Evolutionary conservation across 2,888 invertebrate species (phyloP), one percentile per base, ranked within the genome.

Genomic region (Crossocerus cetratus): DNA sequence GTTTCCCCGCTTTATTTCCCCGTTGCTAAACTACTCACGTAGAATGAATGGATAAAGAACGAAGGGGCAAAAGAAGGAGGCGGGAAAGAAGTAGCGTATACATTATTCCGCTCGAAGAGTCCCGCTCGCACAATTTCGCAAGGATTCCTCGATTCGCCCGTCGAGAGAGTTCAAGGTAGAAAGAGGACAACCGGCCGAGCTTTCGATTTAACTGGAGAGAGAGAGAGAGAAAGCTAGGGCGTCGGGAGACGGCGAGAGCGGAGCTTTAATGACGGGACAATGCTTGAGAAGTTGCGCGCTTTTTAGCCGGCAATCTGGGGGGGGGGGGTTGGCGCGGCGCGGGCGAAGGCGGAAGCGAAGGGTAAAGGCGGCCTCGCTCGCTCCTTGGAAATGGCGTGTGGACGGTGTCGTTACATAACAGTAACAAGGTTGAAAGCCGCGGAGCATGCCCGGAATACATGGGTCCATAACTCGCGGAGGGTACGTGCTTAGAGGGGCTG

Each of bases 41-140:
- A 77, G 72, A 76, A 80, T 78, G 76, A 81, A 80, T 80, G 80
- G 78, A 74, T 78, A 76, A 80, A 67, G 80, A 65, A 74, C 65
- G 56, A 44, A 43, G 45, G 20, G 57, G 57, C 32, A 49, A 49
- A 16, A 44, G 23, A 32, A 18, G 57, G 44, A 18, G 53, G 45
- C 13, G 53, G 60, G 20, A 20, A 21, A 53, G 45, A 65, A 55
- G 58, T 56, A 44, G 14, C 16, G 16, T 73, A 73, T 69, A 67
- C 68, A 65, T 73, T 76, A 77, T 73, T 72, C 67, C 55, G 70
- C 65, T 62, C 67, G 65, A 67, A 65, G 67, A 72, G 65, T 55
- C 61, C 65, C 72, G 32, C 32, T 32, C 32, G 77, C 68, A 71
- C 64, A 77, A 80, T 80, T 80, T 70, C 69, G 67, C 70, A 67